A percentile compares a stretch with the other conserved stretches of the same genome.
Evolutionary conservation across 1,140 invertebrate species (phyloP).

Genomic region (Camponotus pennsylvanicus): DNA sequence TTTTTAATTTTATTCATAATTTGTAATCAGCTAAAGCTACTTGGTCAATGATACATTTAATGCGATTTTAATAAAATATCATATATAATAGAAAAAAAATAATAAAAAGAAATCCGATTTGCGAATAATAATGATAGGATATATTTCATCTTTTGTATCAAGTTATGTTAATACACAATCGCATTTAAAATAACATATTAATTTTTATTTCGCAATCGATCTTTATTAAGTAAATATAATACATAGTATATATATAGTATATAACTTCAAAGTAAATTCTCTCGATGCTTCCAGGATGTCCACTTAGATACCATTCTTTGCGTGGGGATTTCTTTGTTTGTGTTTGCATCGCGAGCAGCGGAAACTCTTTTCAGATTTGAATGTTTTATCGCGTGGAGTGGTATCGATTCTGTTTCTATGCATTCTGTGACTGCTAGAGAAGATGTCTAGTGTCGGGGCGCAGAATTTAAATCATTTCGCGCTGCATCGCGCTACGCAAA

Average conservation of each 20-base stretch:
- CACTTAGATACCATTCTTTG: conserved; percentile 29
- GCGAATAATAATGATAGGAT: background rate
- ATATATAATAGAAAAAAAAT: too few species aligned
- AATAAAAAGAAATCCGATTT: conserved; percentile 4
- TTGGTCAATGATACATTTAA: background rate
- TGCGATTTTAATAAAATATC: background rate
- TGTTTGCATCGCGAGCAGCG: background rate
- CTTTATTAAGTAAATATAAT: conserved; percentile 1
- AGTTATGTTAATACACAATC: background rate
- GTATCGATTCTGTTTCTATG: conserved; percentile 46
- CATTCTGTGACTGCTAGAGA: background rate
- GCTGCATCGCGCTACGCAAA: conserved; percentile 50
- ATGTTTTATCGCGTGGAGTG: conserved; percentile 50
- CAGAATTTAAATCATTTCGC: conserved; percentile 59
- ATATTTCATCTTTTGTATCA: background rate
- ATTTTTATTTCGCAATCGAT: conserved; percentile 9
- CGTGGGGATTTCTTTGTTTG: conserved; percentile 34
- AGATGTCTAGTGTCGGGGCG: conserved; percentile 30
- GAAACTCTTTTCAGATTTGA: conserved; percentile 49
- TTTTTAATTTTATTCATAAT: background rate
- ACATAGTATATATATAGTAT: background rate
- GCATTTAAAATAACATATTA: background rate
- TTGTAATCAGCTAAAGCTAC: background rate
- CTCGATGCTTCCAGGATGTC: background rate
- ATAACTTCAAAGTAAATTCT: conserved; percentile 31